Base-by-base conservation (phyloP, 2,888 invertebrate species). In the Zygogramma bicolorata region DNA sequence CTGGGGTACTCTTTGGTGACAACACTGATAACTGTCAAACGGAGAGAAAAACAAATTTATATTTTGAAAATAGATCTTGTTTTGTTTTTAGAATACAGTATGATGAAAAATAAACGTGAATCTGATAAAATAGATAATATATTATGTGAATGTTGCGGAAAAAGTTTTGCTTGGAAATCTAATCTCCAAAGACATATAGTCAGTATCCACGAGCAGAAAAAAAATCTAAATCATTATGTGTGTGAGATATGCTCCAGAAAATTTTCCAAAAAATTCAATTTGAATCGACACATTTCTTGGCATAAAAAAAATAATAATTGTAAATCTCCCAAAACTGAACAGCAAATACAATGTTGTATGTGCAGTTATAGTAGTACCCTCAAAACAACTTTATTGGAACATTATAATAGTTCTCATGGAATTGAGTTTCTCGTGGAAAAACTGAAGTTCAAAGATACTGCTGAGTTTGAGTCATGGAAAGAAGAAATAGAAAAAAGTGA, bases 381-480 rank as follows among this genome's bases (percentile, higher is more conserved):
- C 8, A 61, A 40, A 38, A 34, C 6, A 4, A 38, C 13, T 2
- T 40, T 66, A 34, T 58, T 68, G 27, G 40, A 60, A 27, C 66
- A 71, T 22, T 71, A 65, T 18, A 60, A 42, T 7, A 18, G 1
- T 7, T 18, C 10, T 7, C 71, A 71, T 57, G 20, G 59, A 10
- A 15, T 68, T 15, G 53, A 66, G 27, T 10, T 68, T 2, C 10
- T 25, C 1, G 15, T 40, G 29, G 34, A 61, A 53, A 66, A 61
- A 18, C 10, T 62, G 10, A 34, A 25, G 25, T 71, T 71, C 31
- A 18, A 10, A 3, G 22, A 31, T 20, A 49, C 38, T 7, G n/a
- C 10, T 4, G 67, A 71, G 20, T 71, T 71, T 49, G 53, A 53
- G 22, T 18, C 4, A 6, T 71, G 71, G 71, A 71, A 71, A 15